Evolutionary conservation across 2,888 invertebrate genomes (phyloP).

Genomic region (Seira sanloemensis): DNA sequence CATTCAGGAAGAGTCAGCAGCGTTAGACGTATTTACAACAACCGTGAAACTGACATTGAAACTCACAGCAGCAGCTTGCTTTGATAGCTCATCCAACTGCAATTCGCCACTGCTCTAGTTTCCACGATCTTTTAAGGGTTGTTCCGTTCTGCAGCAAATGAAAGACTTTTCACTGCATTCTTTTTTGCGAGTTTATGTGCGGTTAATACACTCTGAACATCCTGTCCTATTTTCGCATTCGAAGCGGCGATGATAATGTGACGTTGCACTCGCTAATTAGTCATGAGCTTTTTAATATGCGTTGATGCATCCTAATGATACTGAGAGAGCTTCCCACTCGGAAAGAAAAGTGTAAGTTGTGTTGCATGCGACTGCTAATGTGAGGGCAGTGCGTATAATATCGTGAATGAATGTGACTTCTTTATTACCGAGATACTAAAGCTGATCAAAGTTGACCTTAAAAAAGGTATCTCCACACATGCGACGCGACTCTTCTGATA

Average conservation of each 20-base stretch:
- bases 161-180: background rate
- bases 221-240: conserved; percentile 56
- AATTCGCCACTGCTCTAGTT: conserved; percentile 38
- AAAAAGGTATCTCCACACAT: background rate
- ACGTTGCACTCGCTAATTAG: background rate
- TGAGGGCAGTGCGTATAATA: background rate
- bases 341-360: background rate
- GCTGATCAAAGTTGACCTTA: background rate
- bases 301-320: background rate
- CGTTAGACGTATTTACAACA: background rate
- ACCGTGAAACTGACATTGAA: conserved; percentile 5
- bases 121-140: conserved; percentile 47
- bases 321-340: background rate
- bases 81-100: background rate
- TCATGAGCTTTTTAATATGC: background rate
- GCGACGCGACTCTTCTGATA: background rate
- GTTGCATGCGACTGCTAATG: background rate
- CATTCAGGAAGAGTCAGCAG: background rate
- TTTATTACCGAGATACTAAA: background rate
- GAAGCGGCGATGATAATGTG: background rate
- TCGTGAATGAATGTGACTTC: background rate
- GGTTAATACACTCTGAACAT: conserved; percentile 32
- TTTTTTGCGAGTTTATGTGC: conserved; percentile 3
- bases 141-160: background rate
- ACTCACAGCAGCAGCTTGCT: background rate